Conservation (phyloP, 2,888 invertebrate species). For the Mimumesa dahlbomi region DNA sequence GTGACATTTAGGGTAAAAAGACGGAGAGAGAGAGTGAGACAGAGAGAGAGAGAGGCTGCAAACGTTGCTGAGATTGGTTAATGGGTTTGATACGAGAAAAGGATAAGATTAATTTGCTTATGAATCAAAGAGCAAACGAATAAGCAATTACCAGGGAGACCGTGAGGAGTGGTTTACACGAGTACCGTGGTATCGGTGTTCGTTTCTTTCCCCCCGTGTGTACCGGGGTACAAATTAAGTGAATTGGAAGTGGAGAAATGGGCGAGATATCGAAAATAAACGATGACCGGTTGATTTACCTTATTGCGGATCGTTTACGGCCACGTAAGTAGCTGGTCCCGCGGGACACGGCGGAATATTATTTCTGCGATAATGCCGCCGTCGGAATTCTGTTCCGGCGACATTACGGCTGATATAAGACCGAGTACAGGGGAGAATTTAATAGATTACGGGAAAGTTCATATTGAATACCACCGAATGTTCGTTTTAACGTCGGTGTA, state of each 20-base stretch:
- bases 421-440: too few relatives aligned
- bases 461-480: too few relatives aligned
- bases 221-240: conserved; percentile 33
- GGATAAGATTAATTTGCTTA: conserved; percentile 76
- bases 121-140: conserved; percentile 71
- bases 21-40: too few relatives aligned
- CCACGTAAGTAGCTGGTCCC: too few relatives aligned
- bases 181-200: conserved; percentile 29
- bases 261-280: not conserved
- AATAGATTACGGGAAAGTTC: too few relatives aligned
- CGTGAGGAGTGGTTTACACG: conserved; percentile 50
- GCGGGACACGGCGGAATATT: too few relatives aligned
- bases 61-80: conserved; percentile 71
- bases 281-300: not conserved
- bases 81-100: conserved; percentile 75
- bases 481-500: too few relatives aligned
- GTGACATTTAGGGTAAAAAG: conserved; percentile 70
- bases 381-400: too few relatives aligned
- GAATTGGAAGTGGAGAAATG: conserved; percentile 1
- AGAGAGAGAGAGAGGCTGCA: conserved; percentile 48
- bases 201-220: conserved; percentile 38
- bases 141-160: conserved; percentile 71
- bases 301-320: not conserved
- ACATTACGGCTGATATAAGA: too few relatives aligned
- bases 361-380: too few relatives aligned